Percentiles rank a stretch among this genome's conserved stretches.
Evolutionary conservation across 2,113 vertebrate species (phyloP).

Genomic region (Tichodroma muraria): DNA sequence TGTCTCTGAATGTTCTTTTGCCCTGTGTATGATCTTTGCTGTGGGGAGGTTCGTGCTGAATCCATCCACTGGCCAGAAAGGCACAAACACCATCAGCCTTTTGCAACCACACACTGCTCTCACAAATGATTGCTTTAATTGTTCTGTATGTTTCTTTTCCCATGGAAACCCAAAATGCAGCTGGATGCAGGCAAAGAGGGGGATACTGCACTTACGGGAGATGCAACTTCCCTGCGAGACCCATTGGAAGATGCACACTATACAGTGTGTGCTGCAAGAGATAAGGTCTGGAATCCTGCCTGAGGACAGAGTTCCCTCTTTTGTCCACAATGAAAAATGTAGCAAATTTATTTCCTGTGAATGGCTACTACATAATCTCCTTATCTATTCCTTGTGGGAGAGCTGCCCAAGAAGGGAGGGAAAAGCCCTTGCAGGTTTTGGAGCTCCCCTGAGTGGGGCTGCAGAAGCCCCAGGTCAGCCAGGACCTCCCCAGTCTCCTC

Average conservation of each 20-base stretch:
- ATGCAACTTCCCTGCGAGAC: rapidly evolving
- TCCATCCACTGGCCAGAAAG: background rate
- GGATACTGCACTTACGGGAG: rapidly evolving
- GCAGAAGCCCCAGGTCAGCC: background rate
- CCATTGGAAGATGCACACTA: rapidly evolving
- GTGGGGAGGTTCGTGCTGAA: background rate
- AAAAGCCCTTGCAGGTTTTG: background rate
- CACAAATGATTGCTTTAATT: background rate
- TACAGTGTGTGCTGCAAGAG: background rate
- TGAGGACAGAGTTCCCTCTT: background rate
- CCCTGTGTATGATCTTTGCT: background rate
- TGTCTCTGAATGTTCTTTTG: background rate
- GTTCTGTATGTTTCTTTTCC: background rate
- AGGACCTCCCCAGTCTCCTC: rapidly evolving
- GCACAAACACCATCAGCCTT: background rate
- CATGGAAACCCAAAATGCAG: background rate
- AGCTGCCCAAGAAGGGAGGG: background rate
- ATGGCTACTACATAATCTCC: no score
- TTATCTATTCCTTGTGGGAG: background rate
- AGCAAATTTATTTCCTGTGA: background rate
- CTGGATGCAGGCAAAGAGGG: background rate
- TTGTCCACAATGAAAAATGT: no score
- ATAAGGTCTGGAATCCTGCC: background rate
- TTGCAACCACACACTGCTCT: no score
- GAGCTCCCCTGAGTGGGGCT: rapidly evolving